phyloP scores from a whole-genome alignment of 2,888 invertebrate species.

The Mantis religiosa region DNA sequence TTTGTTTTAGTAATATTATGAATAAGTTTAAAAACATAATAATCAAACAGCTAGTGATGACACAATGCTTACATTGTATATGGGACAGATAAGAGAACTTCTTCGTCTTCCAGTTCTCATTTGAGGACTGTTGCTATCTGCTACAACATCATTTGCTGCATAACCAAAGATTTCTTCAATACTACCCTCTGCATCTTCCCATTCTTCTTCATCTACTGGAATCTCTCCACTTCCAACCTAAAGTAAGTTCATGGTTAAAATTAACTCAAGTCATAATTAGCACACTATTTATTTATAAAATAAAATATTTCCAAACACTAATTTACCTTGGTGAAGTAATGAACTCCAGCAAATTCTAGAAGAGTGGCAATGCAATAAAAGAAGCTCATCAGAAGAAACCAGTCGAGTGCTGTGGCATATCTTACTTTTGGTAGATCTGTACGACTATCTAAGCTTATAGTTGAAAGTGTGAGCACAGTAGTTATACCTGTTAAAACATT shows the following conservation, averaged over 20 bases:
- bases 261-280: neutral
- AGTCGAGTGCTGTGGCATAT: conserved; percentile 91
- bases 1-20: too few species aligned
- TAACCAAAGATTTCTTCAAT: conserved; percentile 55
- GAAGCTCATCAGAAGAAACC: conserved; percentile 90
- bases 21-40: too few species aligned
- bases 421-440: conserved; percentile 88
- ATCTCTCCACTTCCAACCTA: conserved; percentile 82
- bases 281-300: too few species aligned
- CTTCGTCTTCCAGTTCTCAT: conserved; percentile 46
- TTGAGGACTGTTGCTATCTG: conserved; percentile 34
- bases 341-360: conserved; percentile 92
- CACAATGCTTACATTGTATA: conserved; percentile 53
- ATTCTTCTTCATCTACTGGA: conserved; percentile 74
- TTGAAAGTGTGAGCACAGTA: conserved; percentile 87
- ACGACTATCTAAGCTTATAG: conserved; percentile 82
- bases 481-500: conserved; percentile 65
- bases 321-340: conserved; percentile 84
- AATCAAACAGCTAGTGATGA: neutral
- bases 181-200: conserved; percentile 63
- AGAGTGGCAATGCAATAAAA: conserved; percentile 89
- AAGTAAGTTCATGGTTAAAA: neutral
- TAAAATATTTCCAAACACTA: too few species aligned
- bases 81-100: conserved; percentile 59
- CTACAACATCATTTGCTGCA: conserved; percentile 36